Evolutionary conservation across 2,888 invertebrate genomes (phyloP), one percentile per base, ranked within the genome.

Genomic region (Maniola hyperantus): DNA sequence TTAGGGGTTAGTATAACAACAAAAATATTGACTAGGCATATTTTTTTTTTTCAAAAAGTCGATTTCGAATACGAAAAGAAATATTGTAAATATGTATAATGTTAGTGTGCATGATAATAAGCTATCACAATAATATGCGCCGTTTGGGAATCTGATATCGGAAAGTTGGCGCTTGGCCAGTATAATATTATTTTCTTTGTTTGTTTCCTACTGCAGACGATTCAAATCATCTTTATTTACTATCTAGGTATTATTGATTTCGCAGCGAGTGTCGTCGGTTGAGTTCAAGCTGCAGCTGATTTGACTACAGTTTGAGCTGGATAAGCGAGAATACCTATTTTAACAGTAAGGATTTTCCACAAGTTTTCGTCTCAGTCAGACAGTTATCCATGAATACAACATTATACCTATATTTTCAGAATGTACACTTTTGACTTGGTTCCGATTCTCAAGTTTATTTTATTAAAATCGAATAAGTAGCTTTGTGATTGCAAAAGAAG

Each of bases 131-230:
- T 39, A 39, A 36, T 55, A 36, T 55, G 36, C 55, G 15, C 15
- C 15, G 34, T 34, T 15, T 54, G n/a, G 34, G n/a, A 33, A 48
- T 48, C 48, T 39, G 36, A 36, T 15, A 18, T 18, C 55, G 6
- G 36, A 36, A 8, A 18, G 18, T 15, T 55, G 55, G 55, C 8
- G 10, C 55, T 18, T 6, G 10, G 18, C 55, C 55, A 55, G 11
- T 55, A 18, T 11, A 55, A 36, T 53, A 53, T 13, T 34, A 55
- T 55, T 36, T 55, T 55, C 55, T 55, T 55, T 55, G 55, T 54
- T 36, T 36, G 36, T 55, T 8, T 51, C 11, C 15, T n/a, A 7
- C 54, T 34, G 33, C 54, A 36, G 54, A n/a, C 15, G 54, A 36
- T 54, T 54, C 54, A 33, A 36, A 39, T 39, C 11, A 42, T 42